A percentile compares a stretch with the other conserved stretches of the same genome.
These are phyloP conservation scores for Bradypus variegatus DNA, from an alignment of 2,797 vertebrate genomes.

Conservation along the genomic window DNA sequence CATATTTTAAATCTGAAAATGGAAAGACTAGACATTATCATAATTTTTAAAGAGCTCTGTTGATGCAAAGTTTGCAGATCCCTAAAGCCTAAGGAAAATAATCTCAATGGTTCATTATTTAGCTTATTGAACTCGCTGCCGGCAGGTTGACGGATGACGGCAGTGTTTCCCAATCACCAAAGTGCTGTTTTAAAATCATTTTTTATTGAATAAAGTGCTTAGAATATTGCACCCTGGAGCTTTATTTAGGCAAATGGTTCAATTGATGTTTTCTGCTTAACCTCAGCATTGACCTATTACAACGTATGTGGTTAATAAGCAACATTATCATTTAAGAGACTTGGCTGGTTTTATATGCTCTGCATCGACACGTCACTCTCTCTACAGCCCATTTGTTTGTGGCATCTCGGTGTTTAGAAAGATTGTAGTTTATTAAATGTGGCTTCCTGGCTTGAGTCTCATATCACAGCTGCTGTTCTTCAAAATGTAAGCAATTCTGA, in stretches of 20 bases:
- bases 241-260: slow-evolving; percentile 77
- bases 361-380: not conserved
- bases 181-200: slow-evolving; percentile 78
- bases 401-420: slow-evolving; percentile 38
- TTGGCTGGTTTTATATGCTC: slow-evolving; percentile 46
- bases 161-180: slow-evolving; percentile 77
- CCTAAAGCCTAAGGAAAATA: slow-evolving; percentile 76
- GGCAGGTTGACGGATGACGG: slow-evolving; percentile 78
- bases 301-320: slow-evolving; percentile 72
- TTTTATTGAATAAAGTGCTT: slow-evolving; percentile 81
- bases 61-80: slow-evolving; percentile 77
- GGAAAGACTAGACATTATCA: slow-evolving; percentile 76
- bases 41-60: slow-evolving; percentile 84
- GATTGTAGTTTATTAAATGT: not conserved
- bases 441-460: not conserved
- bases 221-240: slow-evolving; percentile 79
- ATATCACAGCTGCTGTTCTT: not conserved
- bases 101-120: slow-evolving; percentile 84
- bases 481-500: not conserved
- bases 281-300: slow-evolving; percentile 72
- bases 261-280: slow-evolving; percentile 76
- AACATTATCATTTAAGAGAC: slow-evolving; percentile 65
- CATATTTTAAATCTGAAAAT: slow-evolving; percentile 52
- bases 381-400: not conserved
- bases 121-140: slow-evolving; percentile 77